Evolutionary conservation across 2,113 vertebrate species (phyloP), one percentile per base, ranked within the genome.

Genomic region (Poicephalus gulielmi): DNA sequence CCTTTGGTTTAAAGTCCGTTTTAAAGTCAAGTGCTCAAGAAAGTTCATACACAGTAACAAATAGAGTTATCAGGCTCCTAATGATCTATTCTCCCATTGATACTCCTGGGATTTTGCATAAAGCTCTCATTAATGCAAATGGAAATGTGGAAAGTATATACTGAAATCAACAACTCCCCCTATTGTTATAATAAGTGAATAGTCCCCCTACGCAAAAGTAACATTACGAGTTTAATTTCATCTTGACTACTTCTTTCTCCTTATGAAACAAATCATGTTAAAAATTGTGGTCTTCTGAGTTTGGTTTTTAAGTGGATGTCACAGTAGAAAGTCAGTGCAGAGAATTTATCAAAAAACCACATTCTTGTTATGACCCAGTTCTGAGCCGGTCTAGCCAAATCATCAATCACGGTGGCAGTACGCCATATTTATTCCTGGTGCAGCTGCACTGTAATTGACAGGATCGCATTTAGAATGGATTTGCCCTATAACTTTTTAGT

Each of bases 41-140:
- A 96, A 95, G 95, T 96, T 97, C 95, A 96, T 46, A 35, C 80
- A 77, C 53, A 71, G 79, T 89, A 96, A 97, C 88, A 96, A 95
- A 98, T 95, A 91, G 97, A 97, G 97, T 96, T 97, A 97, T 96
- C 94, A 96, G 95, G 86, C 43, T 97, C 52, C 88, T 96, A 94
- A 92, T 96, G 88, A 97, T 94, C 94, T 97, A 92, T 96, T 97
- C 93, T 97, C 91, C 91, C 85, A 92, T 85, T 97, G 96, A 97
- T 97, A 97, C 97, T 93, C 96, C 93, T 57, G 93, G 96, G 94
- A 96, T 59, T 67, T 97, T 93, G 91, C 95, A 96, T 81, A 92
- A 92, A 97, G 87, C 85, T 96, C 93, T 95, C 93, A 97, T 98
- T 97, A 97, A 88, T 96, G 95, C 74, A 96, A 96, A 97, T 94